phyloP scores from a whole-genome alignment of 1,140 invertebrate species.

The Meteorus sp. region DNA sequence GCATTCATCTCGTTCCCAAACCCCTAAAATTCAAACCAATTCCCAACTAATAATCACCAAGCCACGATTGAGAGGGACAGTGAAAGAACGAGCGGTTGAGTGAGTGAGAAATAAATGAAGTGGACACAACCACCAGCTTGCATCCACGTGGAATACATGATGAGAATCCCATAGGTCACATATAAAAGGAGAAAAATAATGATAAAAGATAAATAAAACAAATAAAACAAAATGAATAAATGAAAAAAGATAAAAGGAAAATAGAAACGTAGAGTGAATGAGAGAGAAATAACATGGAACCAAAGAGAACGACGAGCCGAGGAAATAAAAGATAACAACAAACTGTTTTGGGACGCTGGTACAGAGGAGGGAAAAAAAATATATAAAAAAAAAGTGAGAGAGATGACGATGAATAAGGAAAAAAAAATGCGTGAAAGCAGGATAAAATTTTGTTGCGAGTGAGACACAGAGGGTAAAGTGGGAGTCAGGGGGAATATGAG shows the following conservation, averaged over 20 bases:
- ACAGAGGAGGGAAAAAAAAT: background rate
- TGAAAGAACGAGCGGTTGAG: conserved; percentile 1
- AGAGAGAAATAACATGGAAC: background rate
- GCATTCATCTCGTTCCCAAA: too few relatives aligned
- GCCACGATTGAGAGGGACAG: conserved; percentile 7
- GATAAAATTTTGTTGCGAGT: conserved; percentile 11
- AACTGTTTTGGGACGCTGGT: background rate
- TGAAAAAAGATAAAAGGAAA: background rate
- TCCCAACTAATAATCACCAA: conserved; percentile 25
- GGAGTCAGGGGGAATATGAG: conserved; percentile 18
- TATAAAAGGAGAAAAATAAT: background rate
- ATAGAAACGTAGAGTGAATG: background rate
- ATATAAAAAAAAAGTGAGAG: conserved; percentile 4
- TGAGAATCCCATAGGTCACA: background rate
- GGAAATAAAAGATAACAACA: too few relatives aligned
- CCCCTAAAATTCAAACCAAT: conserved; percentile 21
- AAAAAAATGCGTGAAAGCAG: conserved; percentile 1
- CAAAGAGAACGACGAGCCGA: background rate
- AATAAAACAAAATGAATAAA: too few relatives aligned
- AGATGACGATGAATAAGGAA: background rate
- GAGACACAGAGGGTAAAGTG: conserved; percentile 1
- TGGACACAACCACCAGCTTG: conserved; percentile 2
- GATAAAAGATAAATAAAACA: background rate
- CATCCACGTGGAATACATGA: conserved; percentile 15
- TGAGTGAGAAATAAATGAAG: conserved; percentile 8